Percentiles rank a stretch among this genome's conserved stretches.
phyloP scores from a whole-genome alignment of 2,888 invertebrate genomes.

The Lochmaea capreae region DNA sequence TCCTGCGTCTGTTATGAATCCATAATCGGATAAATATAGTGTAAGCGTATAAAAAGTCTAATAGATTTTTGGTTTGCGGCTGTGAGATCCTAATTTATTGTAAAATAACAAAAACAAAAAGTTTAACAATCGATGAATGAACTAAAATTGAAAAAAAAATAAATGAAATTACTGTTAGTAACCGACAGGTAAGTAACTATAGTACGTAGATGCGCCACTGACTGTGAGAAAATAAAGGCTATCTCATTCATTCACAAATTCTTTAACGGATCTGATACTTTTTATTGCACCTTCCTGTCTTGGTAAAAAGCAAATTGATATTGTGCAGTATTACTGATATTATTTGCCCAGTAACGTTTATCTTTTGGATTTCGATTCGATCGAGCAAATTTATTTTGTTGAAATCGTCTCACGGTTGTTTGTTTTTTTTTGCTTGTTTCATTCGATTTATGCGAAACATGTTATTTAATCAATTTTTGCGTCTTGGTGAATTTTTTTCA shows the following conservation, averaged over 20 bases:
- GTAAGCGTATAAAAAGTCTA: no score
- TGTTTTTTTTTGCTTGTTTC: not conserved
- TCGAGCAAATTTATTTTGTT: constrained; percentile 2
- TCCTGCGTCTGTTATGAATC: no score
- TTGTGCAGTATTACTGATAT: constrained; percentile 31
- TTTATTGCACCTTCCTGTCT: constrained; percentile 44
- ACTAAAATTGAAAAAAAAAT: not conserved
- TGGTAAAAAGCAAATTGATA: constrained; percentile 45
- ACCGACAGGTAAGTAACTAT: not conserved
- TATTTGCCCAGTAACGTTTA: constrained; percentile 26
- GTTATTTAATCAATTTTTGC: not conserved
- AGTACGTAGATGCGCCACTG: constrained; percentile 24
- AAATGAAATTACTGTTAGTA: not conserved
- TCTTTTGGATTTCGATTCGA: not conserved
- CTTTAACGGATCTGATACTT: constrained; percentile 46
- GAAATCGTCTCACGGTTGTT: constrained; percentile 13
- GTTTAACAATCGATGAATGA: no score
- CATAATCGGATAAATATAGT: no score
- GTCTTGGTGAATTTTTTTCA: not conserved
- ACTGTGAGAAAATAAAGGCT: constrained; percentile 30
- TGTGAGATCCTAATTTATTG: no score
- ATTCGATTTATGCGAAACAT: not conserved
- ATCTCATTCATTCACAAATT: constrained; percentile 49
- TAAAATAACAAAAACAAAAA: no score
- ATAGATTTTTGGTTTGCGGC: no score